Evolutionary conservation across 2,113 vertebrate species (phyloP).

Genomic region (Struthidea cinerea): DNA sequence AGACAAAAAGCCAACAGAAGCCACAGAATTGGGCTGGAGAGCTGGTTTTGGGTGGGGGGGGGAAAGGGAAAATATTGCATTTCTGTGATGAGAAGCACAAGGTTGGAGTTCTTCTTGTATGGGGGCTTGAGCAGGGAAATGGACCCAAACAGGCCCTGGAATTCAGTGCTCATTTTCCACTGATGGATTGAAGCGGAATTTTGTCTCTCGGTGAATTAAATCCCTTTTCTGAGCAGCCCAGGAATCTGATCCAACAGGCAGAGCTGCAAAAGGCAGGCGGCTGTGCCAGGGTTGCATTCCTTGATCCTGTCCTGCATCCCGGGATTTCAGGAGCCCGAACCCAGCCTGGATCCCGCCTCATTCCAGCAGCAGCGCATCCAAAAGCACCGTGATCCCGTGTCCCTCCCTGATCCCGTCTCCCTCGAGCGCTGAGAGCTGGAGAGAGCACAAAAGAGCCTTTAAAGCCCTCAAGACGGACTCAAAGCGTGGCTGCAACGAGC

Average conservation of each 20-base stretch:
- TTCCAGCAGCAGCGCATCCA: neutral
- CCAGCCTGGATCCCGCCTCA: accelerated
- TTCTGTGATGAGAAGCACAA: neutral
- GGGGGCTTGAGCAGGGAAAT: neutral
- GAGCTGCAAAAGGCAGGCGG: neutral
- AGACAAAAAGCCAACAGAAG: neutral
- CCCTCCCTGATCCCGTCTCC: neutral
- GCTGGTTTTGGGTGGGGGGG: neutral
- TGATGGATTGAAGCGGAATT: neutral
- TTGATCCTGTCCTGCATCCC: neutral
- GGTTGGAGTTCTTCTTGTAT: neutral
- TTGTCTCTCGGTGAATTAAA: neutral
- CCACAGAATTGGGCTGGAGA: neutral
- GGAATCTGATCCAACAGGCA: neutral
- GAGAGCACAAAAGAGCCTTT: neutral
- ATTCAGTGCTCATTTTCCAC: neutral
- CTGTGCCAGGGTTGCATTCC: neutral
- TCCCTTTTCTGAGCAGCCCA: neutral
- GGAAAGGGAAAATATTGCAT: neutral
- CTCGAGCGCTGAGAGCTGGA: neutral
- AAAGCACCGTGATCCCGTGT: accelerated
- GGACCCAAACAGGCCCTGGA: neutral
- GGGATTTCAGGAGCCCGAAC: neutral
- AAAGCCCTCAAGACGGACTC: neutral
- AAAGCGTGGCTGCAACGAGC: neutral